phyloP scores from a whole-genome alignment of 2,797 vertebrate species.

The Eulemur rubriventer region DNA sequence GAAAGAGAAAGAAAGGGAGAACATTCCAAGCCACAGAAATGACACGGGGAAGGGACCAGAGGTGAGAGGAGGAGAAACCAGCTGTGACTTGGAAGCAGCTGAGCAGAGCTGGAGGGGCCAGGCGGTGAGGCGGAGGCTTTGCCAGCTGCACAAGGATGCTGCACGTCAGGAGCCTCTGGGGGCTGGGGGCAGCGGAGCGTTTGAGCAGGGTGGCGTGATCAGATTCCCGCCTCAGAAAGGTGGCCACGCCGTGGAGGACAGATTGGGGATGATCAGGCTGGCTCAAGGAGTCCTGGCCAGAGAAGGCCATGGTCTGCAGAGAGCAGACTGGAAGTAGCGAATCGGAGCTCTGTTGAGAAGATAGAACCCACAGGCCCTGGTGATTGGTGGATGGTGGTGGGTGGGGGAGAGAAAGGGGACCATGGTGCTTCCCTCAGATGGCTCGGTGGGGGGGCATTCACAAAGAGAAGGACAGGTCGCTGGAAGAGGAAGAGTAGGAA shows the following conservation, averaged over 20 bases:
- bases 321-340: not conserved
- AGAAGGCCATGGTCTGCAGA: not conserved
- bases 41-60: not conserved
- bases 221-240: not conserved
- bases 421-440: not conserved
- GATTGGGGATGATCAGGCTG: too few species aligned
- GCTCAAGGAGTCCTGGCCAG: not conserved
- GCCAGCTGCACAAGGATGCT: not conserved
- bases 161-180: fast-evolving
- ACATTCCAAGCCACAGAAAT: not conserved
- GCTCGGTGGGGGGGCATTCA: not conserved
- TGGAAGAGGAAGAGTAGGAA: not conserved
- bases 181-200: not conserved
- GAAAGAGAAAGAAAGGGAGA: not conserved
- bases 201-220: not conserved
- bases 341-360: not conserved
- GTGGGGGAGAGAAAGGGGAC: not conserved
- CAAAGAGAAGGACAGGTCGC: not conserved
- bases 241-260: not conserved
- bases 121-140: not conserved
- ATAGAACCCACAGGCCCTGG: not conserved
- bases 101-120: not conserved
- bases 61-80: not conserved
- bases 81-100: not conserved
- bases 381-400: not conserved